Evolutionary conservation across 2,797 vertebrate genomes (phyloP).

Genomic region (Myotis pilosus): DNA sequence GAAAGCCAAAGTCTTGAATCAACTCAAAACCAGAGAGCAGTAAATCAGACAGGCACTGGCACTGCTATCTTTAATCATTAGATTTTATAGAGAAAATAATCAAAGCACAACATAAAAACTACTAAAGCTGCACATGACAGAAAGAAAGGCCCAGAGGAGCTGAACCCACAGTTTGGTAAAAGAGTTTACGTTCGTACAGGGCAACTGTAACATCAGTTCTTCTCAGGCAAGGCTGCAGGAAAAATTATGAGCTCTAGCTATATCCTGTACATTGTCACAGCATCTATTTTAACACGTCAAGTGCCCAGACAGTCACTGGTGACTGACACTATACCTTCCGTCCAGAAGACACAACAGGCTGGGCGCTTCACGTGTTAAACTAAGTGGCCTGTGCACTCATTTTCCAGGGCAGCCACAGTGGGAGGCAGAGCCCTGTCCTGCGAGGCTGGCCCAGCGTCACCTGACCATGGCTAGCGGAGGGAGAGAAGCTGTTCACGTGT

Average conservation of each 20-base stretch:
- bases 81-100: conserved; percentile 58
- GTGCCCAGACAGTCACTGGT: too few species aligned
- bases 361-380: background rate
- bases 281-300: background rate
- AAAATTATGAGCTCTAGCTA: background rate
- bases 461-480: background rate
- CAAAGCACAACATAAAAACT: conserved; percentile 41
- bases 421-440: background rate
- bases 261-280: too few species aligned
- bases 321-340: too few species aligned
- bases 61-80: conserved; percentile 66
- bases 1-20: conserved; percentile 70
- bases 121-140: background rate
- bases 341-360: too few species aligned
- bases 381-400: rapidly evolving
- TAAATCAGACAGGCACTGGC: conserved; percentile 43
- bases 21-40: conserved; percentile 56
- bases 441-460: background rate
- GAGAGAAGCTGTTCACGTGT: too few species aligned
- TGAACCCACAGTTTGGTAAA: background rate
- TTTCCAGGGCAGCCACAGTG: background rate
- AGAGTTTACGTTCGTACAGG: background rate
- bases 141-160: background rate
- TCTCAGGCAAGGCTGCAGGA: background rate
- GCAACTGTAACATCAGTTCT: background rate